Base-by-base conservation (phyloP, 2,888 invertebrate genomes). In the Copidosoma aretas region DNA sequence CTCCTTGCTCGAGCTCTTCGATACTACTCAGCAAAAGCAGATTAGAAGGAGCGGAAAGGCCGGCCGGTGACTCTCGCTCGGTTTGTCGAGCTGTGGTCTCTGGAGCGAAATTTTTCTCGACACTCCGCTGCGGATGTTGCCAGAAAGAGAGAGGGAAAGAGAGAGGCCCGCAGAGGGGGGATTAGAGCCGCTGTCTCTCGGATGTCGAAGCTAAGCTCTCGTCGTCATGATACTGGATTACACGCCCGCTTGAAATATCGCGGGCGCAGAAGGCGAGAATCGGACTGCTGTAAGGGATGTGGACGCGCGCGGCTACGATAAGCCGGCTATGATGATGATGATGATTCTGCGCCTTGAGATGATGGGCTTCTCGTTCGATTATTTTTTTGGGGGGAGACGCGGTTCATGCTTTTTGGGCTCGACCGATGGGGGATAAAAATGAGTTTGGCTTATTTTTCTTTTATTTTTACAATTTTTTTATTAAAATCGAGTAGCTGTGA, bases 241-340 rank as follows among this genome's bases (percentile, higher is more conserved):
- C 82, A 81, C 74, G 75, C 75, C 72, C 75, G 78, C 74, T 77
- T 79, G 81, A 79, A 80, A 80, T 82, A 80, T 80, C 75, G 71
- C 73, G 63, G 12, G 43, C 43, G 43, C 43, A 46, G 15, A 46
- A n/a, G n/a, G n/a, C n/a, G n/a, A n/a, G 43, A 12, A 46, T 14
- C 43, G 14, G 43, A 14, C 43, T n/a, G n/a, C n/a, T n/a, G n/a
- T n/a, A n/a, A n/a, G 43, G 12, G 43, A 32, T n/a, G n/a, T n/a
- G 32, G 32, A 14, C 8, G 14, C 43, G 17, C 43, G 60, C 52
- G 66, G 60, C n/a, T n/a, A n/a, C n/a, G 54, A 70, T 66, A 60
- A 46, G 15, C 15, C 43, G 14, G 43, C 43, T 3, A 12, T 46
- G 43, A 15, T 46, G 43, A 14, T 46, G 43, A 46, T 46, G 1